Conservation (phyloP, 2,113 vertebrate species). For the Anoura caudifer region DNA sequence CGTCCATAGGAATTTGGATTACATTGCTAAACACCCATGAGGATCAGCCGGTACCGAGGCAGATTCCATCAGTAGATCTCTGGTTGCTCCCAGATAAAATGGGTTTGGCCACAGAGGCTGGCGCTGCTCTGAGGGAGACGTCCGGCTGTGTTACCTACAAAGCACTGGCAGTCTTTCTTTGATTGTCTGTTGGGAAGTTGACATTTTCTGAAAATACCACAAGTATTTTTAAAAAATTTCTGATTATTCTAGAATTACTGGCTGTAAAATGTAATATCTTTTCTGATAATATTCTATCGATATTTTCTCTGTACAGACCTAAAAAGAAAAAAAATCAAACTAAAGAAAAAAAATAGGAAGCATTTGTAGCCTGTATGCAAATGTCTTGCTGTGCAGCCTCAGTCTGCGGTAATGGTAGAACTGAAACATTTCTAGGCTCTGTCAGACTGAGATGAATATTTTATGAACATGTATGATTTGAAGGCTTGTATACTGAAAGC, state of each 20-base stretch:
- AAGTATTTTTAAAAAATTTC: not conserved
- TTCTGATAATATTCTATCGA: not conserved
- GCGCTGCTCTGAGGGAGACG: not conserved
- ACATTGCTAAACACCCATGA: not conserved
- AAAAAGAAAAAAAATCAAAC: not conserved
- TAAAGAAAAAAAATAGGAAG: not conserved
- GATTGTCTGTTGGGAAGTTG: not conserved
- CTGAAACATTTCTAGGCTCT: not conserved
- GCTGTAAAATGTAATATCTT: not conserved
- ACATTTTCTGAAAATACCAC: conserved; percentile 6
- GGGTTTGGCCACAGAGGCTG: not conserved
- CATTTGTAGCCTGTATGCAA: not conserved
- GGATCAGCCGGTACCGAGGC: not conserved
- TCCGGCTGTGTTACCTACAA: not conserved
- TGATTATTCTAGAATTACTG: not conserved
- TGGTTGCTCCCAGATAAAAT: not conserved
- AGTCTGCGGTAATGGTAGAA: not conserved
- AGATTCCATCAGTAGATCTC: not conserved
- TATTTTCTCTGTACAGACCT: not conserved
- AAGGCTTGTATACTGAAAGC: conserved; percentile 17
- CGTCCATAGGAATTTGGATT: not conserved
- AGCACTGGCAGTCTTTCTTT: not conserved
- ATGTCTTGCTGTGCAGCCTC: not conserved
- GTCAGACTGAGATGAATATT: conserved; percentile 48
- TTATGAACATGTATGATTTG: conserved; percentile 43